Evolutionary conservation across 2,797 vertebrate genomes (phyloP).

Genomic region (Sebastes oblongus): DNA sequence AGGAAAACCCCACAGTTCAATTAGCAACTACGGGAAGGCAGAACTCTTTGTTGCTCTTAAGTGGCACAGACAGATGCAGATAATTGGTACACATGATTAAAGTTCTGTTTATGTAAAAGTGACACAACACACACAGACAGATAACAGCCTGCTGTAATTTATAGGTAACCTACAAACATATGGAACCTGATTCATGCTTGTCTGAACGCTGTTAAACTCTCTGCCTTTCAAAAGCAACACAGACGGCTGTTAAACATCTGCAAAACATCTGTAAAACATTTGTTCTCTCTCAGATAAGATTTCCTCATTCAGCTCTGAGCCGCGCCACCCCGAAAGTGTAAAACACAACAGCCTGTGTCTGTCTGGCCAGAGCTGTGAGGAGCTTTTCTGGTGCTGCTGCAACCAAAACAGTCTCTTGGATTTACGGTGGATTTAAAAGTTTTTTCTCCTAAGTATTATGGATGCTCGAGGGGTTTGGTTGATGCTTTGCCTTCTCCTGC

Average conservation of each 20-base stretch:
- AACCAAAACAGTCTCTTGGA: background rate
- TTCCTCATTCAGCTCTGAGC: conserved; percentile 43
- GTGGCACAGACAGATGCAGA: background rate
- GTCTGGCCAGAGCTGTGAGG: conserved; percentile 28
- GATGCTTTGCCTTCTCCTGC: conserved; percentile 82
- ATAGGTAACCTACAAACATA: conserved; percentile 14
- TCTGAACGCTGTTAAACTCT: conserved; percentile 9
- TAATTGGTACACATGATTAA: background rate
- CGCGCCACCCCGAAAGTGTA: background rate
- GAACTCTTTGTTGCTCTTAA: background rate
- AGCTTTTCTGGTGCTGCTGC: conserved; percentile 5
- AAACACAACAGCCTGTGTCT: conserved; percentile 31
- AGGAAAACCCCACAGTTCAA: background rate
- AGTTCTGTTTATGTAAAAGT: background rate
- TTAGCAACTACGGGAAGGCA: background rate
- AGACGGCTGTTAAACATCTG: conserved; percentile 34
- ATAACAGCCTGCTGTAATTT: background rate
- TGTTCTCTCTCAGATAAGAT: conserved; percentile 53
- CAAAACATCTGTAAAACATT: conserved; percentile 77
- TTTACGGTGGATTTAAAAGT: background rate
- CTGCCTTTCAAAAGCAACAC: conserved; percentile 28
- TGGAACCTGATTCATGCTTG: conserved; percentile 33
- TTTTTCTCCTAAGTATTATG: conserved; percentile 73
- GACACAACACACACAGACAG: background rate
- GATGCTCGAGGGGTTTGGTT: conserved; percentile 69